Percentiles rank a stretch among this genome's conserved stretches.
These are phyloP conservation scores for Chanos chanos DNA, from an alignment of 2,797 vertebrate genomes.

Conservation along the genomic window DNA sequence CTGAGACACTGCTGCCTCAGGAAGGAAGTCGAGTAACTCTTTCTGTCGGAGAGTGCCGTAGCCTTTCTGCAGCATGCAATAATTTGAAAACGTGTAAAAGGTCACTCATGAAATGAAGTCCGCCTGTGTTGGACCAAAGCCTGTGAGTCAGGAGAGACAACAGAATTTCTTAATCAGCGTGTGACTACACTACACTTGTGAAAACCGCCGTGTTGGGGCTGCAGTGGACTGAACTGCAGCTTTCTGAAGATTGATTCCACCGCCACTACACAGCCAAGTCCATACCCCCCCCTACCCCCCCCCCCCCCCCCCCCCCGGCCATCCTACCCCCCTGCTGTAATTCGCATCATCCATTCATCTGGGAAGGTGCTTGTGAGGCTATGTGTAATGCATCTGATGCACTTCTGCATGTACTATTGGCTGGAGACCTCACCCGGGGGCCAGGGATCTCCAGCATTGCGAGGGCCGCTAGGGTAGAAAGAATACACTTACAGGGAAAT, in stretches of 20 bases:
- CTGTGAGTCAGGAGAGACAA: not conserved
- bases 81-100: conserved; percentile 48
- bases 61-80: conserved; percentile 21
- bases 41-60: conserved; percentile 17
- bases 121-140: conserved; percentile 20
- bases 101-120: conserved; percentile 48
- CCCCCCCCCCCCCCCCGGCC: no score
- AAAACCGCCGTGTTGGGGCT: conserved; percentile 13
- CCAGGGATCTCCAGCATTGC: not conserved
- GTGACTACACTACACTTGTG: conserved; percentile 29
- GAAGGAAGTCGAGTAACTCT: conserved; percentile 14
- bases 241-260: conserved; percentile 46
- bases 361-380: not conserved
- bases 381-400: conserved; percentile 7
- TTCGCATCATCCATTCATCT: conserved; percentile 32
- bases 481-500: conserved; percentile 58
- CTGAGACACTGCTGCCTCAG: conserved; percentile 9
- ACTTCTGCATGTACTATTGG: conserved; percentile 23
- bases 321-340: conserved; percentile 34
- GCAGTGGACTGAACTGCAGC: conserved; percentile 12
- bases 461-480: conserved; percentile 23
- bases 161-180: conserved; percentile 41
- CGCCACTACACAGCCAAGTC: no score
- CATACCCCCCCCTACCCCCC: no score
- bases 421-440: conserved; percentile 20